Evolutionary conservation across 2,113 vertebrate genomes (phyloP).

Genomic region (Sisor rabdophorus): DNA sequence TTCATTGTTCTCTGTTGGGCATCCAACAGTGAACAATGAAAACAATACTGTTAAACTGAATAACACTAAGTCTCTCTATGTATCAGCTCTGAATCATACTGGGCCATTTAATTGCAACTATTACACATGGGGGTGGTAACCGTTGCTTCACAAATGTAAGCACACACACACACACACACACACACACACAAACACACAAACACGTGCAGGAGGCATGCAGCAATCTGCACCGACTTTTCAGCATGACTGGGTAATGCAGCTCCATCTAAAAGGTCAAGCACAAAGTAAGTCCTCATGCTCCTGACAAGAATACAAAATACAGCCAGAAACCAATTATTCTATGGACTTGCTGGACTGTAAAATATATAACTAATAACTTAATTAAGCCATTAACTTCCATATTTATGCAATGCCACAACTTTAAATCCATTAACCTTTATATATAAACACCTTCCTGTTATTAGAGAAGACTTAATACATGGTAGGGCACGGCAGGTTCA

Average conservation of each 20-base stretch:
- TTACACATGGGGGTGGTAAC: not conserved
- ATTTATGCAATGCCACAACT: not conserved
- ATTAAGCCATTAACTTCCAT: not conserved
- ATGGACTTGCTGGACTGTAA: not conserved
- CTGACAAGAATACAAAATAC: constrained; percentile 10
- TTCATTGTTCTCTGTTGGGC: not conserved
- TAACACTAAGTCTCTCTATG: not conserved
- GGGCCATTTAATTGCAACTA: not conserved
- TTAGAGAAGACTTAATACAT: not conserved
- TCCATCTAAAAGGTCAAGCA: constrained; percentile 28
- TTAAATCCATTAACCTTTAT: not conserved
- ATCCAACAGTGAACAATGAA: not conserved
- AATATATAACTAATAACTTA: not conserved
- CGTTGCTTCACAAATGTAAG: not conserved
- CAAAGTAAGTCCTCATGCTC: not conserved
- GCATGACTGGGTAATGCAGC: constrained; percentile 26
- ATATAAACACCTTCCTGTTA: not conserved
- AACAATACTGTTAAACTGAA: not conserved
- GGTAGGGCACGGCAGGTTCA: not conserved
- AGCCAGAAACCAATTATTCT: not conserved
- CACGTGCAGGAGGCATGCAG: not conserved
- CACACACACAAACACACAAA: no score
- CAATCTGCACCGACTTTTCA: constrained; percentile 16
- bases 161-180: no score
- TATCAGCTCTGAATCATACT: not conserved